A percentile compares a stretch with the other conserved stretches of the same genome.
phyloP scores from a whole-genome alignment of 2,888 invertebrate species.

The Polymixis flavicincta region DNA sequence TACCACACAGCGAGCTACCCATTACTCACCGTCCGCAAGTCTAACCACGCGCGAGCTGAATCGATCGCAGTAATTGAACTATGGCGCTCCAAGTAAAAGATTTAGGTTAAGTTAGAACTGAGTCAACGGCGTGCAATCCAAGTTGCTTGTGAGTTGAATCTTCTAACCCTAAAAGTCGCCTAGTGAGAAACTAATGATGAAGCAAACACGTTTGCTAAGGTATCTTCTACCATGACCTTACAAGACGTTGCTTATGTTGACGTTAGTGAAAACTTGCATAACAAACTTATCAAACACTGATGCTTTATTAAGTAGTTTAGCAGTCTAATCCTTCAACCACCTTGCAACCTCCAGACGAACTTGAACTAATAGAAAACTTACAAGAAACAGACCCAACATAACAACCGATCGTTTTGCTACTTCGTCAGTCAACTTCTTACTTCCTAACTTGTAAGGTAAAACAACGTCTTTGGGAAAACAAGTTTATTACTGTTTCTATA shows the following conservation, averaged over 20 bases:
- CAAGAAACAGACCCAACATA: not conserved
- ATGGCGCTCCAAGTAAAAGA: no score
- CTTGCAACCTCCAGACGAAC: not conserved
- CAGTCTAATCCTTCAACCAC: not conserved
- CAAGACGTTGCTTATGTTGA: not conserved
- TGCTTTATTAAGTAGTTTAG: not conserved
- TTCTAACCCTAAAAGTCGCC: not conserved
- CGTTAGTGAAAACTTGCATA: not conserved
- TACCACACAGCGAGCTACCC: no score
- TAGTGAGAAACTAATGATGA: not conserved
- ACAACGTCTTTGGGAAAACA: conserved; percentile 17
- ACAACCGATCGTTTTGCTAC: conserved; percentile 2
- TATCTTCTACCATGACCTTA: not conserved
- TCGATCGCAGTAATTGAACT: no score
- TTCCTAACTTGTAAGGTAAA: conserved; percentile 29
- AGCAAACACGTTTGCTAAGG: not conserved
- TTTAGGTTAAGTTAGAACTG: no score
- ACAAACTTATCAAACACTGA: not conserved
- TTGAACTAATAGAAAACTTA: not conserved
- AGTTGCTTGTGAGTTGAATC: no score
- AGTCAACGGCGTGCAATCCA: no score
- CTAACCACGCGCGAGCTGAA: no score
- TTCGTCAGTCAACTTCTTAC: conserved; percentile 21
- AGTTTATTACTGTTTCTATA: conserved; percentile 35
- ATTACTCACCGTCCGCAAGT: no score